Evolutionary conservation across 1,140 invertebrate species (phyloP).

Genomic region (Rhopalosiphum maidis): DNA sequence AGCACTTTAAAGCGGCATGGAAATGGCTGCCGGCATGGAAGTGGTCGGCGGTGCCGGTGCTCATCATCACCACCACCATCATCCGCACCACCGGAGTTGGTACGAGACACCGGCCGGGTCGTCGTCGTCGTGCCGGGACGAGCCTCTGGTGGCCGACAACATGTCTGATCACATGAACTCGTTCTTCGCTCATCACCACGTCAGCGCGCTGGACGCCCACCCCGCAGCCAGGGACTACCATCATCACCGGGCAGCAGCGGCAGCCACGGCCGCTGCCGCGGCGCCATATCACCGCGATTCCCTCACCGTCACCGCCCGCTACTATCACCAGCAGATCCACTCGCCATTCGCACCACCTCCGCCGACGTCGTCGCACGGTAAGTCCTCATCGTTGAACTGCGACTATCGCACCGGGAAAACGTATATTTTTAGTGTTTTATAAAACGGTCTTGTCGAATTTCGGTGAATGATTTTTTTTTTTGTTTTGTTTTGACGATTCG

Average conservation of each 20-base stretch:
- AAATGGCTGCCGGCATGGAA: constrained; percentile 58
- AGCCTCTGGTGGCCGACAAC: constrained; percentile 43
- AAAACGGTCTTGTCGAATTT: no score
- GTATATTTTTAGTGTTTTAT: no score
- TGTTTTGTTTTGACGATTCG: neutral
- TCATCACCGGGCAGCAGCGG: constrained; percentile 54
- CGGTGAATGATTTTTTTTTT: neutral
- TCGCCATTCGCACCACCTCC: constrained; percentile 52
- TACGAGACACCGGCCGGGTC: constrained; percentile 53
- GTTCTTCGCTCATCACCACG: constrained; percentile 58
- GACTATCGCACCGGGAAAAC: neutral
- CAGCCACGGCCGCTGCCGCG: constrained; percentile 27
- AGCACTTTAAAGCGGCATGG: constrained; percentile 27
- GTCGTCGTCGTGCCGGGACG: constrained; percentile 45
- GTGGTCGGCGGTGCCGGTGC: constrained; percentile 49
- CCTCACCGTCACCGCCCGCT: constrained; percentile 57
- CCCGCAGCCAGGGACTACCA: constrained; percentile 58
- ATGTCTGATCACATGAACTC: constrained; percentile 58
- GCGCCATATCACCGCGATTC: constrained; percentile 50
- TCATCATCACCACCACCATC: constrained; percentile 54
- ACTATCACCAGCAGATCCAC: constrained; percentile 57
- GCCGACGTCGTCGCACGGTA: constrained; percentile 57
- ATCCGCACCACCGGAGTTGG: constrained; percentile 58
- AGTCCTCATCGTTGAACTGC: neutral
- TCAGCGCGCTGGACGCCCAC: constrained; percentile 52